These are phyloP conservation scores for Lycocorax pyrrhopterus DNA, from an alignment of 2,113 vertebrate species.

Conservation along the genomic window DNA sequence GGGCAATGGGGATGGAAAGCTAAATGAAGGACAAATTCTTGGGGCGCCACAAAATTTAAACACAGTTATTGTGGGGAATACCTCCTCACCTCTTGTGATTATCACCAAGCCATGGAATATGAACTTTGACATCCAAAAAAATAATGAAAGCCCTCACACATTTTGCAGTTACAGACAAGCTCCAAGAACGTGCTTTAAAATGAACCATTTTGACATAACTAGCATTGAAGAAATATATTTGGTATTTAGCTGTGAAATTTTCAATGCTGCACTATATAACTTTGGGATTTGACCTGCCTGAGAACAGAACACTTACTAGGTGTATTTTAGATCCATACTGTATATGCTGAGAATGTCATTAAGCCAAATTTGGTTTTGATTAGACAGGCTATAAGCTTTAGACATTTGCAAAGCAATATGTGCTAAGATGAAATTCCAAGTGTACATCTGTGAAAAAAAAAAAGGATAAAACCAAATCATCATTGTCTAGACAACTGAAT, in stretches of 20 bases:
- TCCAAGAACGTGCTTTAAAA: neutral
- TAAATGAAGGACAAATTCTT: neutral
- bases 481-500: neutral
- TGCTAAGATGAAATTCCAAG: neutral
- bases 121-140: neutral
- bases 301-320: neutral
- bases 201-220: neutral
- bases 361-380: neutral
- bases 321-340: neutral
- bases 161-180: neutral
- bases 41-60: neutral
- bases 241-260: neutral
- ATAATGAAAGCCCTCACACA: neutral
- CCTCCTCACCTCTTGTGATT: neutral
- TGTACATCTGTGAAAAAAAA: neutral
- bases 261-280: neutral
- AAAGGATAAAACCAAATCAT: too few relatives aligned
- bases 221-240: neutral
- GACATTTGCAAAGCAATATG: neutral
- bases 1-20: neutral
- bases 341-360: neutral
- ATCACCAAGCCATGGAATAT: neutral
- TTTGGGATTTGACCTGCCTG: neutral
- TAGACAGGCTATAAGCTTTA: neutral
- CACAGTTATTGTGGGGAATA: neutral